Conservation (phyloP, 1,140 invertebrate genomes). For the Lycorma delicatula region DNA sequence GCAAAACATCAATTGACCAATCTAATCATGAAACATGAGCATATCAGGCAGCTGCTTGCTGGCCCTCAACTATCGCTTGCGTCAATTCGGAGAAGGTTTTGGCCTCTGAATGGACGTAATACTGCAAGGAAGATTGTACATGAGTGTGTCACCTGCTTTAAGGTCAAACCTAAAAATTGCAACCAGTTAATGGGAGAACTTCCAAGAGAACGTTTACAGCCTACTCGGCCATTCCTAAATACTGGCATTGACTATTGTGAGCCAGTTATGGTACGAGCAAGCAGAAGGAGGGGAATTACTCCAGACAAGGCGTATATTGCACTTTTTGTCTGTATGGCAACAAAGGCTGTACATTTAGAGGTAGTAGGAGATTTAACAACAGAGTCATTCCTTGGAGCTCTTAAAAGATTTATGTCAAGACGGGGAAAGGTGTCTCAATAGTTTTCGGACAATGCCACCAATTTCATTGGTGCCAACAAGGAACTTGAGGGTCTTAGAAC, state of each 20-base stretch:
- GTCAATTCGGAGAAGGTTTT: too few relatives aligned
- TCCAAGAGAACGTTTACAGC: conserved; percentile 1
- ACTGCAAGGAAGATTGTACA: too few relatives aligned
- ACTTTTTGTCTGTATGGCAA: conserved; percentile 35
- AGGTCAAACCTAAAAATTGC: too few relatives aligned
- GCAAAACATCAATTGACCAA: too few relatives aligned
- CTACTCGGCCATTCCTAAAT: background rate
- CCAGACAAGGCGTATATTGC: conserved; percentile 31
- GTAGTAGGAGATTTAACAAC: conserved; percentile 31
- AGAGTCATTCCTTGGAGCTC: conserved; percentile 27
- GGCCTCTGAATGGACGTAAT: too few relatives aligned
- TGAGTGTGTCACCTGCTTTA: too few relatives aligned
- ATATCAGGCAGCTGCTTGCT: too few relatives aligned
- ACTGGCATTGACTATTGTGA: conserved; percentile 31
- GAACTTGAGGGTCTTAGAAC: conserved; percentile 16
- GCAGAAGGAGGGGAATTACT: conserved; percentile 12
- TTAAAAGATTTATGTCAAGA: conserved; percentile 29
- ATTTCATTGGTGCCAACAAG: conserved; percentile 28
- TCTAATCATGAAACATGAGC: too few relatives aligned
- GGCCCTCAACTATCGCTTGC: too few relatives aligned
- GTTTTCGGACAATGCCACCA: conserved; percentile 32
- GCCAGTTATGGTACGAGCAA: conserved; percentile 28
- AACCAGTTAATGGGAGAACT: conserved; percentile 7
- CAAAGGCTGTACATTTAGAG: conserved; percentile 36
- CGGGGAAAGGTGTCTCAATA: conserved; percentile 23